A percentile compares a stretch with the other conserved stretches of the same genome.
Conservation (phyloP, 2,113 vertebrate genomes). For the Cinclus cinclus region DNA sequence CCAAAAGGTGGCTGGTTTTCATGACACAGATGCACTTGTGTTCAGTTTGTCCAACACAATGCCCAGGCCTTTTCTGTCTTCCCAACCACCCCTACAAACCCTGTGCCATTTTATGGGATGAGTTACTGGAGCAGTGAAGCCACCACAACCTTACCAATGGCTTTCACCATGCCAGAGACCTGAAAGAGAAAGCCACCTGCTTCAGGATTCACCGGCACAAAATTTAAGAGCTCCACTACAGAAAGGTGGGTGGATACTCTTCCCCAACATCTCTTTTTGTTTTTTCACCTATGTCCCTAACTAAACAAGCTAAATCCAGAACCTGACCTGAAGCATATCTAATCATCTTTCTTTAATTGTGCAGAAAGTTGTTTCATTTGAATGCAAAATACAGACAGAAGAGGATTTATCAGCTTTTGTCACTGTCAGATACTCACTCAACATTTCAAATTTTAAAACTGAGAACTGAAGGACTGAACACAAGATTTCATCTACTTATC, state of each 20-base stretch:
- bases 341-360: background rate
- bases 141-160: background rate
- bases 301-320: background rate
- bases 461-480: background rate
- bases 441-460: background rate
- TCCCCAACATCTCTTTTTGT: background rate
- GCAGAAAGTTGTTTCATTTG: background rate
- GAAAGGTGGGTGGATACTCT: background rate
- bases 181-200: rapidly evolving
- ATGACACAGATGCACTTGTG: background rate
- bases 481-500: background rate
- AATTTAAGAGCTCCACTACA: background rate
- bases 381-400: background rate
- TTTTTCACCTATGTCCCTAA: background rate
- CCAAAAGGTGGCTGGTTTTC: background rate
- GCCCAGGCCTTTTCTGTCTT: background rate
- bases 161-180: background rate
- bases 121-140: background rate
- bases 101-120: background rate
- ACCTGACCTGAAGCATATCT: background rate
- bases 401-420: background rate
- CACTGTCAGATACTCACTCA: background rate
- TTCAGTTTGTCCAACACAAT: background rate
- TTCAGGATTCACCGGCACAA: background rate
- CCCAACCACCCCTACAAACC: background rate